Base-by-base conservation (phyloP, 2,797 vertebrate genomes). In the Myotis pilosus region DNA sequence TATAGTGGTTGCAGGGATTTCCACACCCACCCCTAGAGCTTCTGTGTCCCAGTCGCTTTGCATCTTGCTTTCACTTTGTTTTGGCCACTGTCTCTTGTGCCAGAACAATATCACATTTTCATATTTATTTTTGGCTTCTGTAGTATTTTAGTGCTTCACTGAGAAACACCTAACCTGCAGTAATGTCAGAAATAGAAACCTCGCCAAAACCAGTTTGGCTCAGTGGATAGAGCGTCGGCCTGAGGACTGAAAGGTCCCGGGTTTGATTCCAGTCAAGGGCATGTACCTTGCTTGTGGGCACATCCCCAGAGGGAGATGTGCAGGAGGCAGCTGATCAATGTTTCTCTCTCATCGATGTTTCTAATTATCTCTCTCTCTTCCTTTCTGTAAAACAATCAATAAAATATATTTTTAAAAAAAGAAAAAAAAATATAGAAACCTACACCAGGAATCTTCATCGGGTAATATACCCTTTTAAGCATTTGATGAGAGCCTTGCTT, bases 71-170 rank as follows among this genome's bases (percentile, higher is more conserved):
- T 85, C 30, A 25, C 13, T 95, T 87, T 66, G 41, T 41, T 30
- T 23, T 74, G 16, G 33, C 13, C 13, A 69, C 4, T 2, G 2
- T 1, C 8, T 82, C 22, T 72, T 74, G 6, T 19, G 3, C 11
- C 55, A 74, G 2, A 10, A 36, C 23, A 69, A 17, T 23, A 72
- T 53, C 60, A 6, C 2, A 51, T 69, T 74, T 86, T 53, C 23
- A 9, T 74, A 20, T 51, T 36, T 55, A 28, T 64, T 79, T 88
- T 79, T 60, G 88, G 36, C 17, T 19, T 78, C 17, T 19, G 3
- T 47, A 19, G 17, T 87, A 47, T 60, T 94, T 86, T 30, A 75
- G 38, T 53, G 15, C 12, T 94, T 94, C 38, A 64, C 12, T 75
- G 44, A 55, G 62, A 84, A 75, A 2, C 4, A 16, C 25, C 47